phyloP scores from a whole-genome alignment of 2,888 invertebrate genomes.

The Steinernema carpocapsae region DNA sequence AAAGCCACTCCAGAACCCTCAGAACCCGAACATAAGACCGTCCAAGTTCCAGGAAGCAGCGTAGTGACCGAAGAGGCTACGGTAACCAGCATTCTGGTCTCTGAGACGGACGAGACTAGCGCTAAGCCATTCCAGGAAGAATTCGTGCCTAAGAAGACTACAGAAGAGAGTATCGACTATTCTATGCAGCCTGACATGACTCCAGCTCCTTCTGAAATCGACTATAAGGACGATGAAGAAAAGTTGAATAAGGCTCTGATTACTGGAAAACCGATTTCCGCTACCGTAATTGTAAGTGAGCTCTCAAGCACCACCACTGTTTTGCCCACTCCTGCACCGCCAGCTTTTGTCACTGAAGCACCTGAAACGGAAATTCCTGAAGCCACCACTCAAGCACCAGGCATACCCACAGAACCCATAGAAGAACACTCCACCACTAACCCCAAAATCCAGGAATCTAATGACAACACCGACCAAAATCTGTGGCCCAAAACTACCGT shows the following conservation, averaged over 20 bases:
- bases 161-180: conserved; percentile 1
- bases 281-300: conserved; percentile 25
- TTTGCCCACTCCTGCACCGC: neutral
- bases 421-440: neutral
- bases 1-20: neutral
- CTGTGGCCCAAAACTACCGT: conserved; percentile 17
- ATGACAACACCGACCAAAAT: neutral
- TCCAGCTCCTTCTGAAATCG: neutral
- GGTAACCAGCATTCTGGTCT: neutral
- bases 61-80: conserved; percentile 1
- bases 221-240: neutral
- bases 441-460: neutral
- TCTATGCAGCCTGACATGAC: conserved; percentile 24
- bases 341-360: conserved; percentile 17
- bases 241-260: neutral
- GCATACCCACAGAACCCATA: neutral
- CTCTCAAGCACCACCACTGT: neutral
- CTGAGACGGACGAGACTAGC: neutral
- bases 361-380: neutral
- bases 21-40: neutral
- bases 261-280: conserved; percentile 4
- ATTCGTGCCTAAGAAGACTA: neutral
- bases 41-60: conserved; percentile 10
- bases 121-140: conserved; percentile 20
- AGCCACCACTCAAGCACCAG: neutral